Percentiles rank a stretch among this genome's conserved stretches.
Conservation (phyloP, 2,113 vertebrate genomes). For the Toxotes jaculatrix region DNA sequence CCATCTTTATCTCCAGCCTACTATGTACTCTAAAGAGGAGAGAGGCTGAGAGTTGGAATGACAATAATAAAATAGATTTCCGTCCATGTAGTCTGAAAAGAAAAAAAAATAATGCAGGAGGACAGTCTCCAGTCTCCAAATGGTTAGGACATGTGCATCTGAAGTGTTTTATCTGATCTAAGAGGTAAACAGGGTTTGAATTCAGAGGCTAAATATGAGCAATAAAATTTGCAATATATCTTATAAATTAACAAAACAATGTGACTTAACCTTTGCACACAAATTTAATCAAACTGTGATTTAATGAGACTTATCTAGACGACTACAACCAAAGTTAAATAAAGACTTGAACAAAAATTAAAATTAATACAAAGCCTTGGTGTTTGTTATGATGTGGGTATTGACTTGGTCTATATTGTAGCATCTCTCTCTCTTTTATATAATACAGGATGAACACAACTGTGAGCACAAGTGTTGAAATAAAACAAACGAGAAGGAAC, state of each 20-base stretch:
- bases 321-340: too few species aligned
- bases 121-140: neutral
- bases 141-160: neutral
- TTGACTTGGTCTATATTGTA: too few species aligned
- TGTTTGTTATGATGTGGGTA: too few species aligned
- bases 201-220: neutral
- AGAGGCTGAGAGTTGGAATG: slow-evolving; percentile 2
- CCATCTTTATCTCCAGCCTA: neutral
- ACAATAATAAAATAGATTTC: slow-evolving; percentile 6
- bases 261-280: too few species aligned
- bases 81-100: neutral
- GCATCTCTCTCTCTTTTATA: too few species aligned
- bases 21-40: neutral
- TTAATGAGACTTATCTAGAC: too few species aligned
- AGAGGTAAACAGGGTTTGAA: neutral
- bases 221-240: neutral
- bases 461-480: neutral
- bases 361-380: too few species aligned
- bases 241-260: too few species aligned
- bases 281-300: too few species aligned
- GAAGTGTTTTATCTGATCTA: neutral
- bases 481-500: neutral
- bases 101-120: neutral
- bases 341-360: too few species aligned
- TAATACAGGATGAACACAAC: too few species aligned